Evolutionary conservation across 2,113 vertebrate genomes (phyloP).

Genomic region (Cryptomyrus ogoouensis): DNA sequence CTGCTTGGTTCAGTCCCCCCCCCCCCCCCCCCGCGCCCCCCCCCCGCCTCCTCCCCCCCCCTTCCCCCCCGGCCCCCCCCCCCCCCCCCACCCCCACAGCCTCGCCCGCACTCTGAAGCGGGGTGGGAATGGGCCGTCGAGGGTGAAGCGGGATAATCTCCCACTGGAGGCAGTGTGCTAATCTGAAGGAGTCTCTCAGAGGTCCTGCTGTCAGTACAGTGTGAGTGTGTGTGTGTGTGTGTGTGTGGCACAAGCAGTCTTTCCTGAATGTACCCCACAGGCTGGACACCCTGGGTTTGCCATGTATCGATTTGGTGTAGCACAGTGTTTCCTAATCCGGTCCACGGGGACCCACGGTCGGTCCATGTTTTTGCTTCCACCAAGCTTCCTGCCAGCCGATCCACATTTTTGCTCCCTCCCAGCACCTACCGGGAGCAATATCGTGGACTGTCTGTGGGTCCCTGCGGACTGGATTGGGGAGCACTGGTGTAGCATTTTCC

Average conservation of each 20-base stretch:
- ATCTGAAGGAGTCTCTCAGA: background rate
- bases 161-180: background rate
- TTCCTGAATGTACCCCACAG: background rate
- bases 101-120: background rate
- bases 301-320: background rate
- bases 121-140: background rate
- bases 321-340: background rate
- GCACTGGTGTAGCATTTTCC: background rate
- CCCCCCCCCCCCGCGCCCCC: too few species aligned
- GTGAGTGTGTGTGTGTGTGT: background rate
- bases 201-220: background rate
- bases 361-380: background rate
- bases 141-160: background rate
- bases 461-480: background rate
- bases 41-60: too few species aligned
- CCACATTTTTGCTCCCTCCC: background rate
- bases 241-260: background rate
- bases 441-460: background rate
- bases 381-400: background rate
- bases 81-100: background rate
- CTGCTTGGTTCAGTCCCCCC: too few species aligned
- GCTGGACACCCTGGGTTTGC: background rate
- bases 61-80: too few species aligned
- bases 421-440: background rate
- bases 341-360: background rate